Percentiles rank a stretch among this genome's conserved stretches.
Evolutionary conservation across 2,113 vertebrate genomes (phyloP).

Genomic region (pig (Sus scrofa)): DNA sequence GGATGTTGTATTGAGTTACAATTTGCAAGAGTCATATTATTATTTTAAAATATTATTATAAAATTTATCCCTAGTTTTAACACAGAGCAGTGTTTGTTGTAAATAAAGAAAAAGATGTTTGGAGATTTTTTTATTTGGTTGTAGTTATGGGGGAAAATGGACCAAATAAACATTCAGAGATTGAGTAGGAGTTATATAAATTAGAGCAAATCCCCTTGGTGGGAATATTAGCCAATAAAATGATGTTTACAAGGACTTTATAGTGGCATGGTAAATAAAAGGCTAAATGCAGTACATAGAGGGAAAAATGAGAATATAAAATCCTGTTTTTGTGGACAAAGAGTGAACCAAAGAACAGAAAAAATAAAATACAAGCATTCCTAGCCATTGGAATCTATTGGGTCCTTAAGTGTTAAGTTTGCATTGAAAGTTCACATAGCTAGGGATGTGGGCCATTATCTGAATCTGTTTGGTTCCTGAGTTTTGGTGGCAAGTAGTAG

Average conservation of each 20-base stretch:
- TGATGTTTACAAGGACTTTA: background rate
- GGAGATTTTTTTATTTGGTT: background rate
- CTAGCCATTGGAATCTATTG: background rate
- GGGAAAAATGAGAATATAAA: conserved; percentile 13
- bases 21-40: conserved; percentile 33
- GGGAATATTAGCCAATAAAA: background rate
- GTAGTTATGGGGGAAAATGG: background rate
- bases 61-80: conserved; percentile 7
- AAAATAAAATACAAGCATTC: background rate
- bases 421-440: background rate
- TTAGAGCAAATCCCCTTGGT: background rate
- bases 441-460: background rate
- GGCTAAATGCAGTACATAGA: conserved; percentile 26
- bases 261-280: conserved; percentile 20
- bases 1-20: conserved; percentile 41
- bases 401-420: background rate
- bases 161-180: conserved; percentile 10
- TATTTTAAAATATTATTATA: conserved; percentile 45
- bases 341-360: conserved; percentile 7
- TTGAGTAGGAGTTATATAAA: background rate
- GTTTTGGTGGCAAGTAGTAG: conserved; percentile 6
- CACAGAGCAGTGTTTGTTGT: conserved; percentile 19
- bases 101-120: conserved; percentile 18
- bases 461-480: conserved; percentile 18
- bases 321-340: conserved; percentile 5